Evolutionary conservation across 2,797 vertebrate species (phyloP).

Genomic region (Champsocephalus gunnari): DNA sequence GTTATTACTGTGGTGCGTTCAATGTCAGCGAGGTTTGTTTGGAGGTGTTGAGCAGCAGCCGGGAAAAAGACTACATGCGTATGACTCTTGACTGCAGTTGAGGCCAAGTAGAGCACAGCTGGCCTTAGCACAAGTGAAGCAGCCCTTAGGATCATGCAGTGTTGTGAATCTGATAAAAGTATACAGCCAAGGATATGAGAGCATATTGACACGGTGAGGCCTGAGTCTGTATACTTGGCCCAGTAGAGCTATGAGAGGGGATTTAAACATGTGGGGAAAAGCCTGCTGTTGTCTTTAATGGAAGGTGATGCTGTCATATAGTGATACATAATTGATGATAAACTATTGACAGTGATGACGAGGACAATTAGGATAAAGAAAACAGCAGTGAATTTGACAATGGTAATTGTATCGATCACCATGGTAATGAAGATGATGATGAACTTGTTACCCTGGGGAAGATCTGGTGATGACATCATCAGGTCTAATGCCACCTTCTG

Average conservation of each 20-base stretch:
- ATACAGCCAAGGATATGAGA: not conserved
- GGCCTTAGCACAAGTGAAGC: constrained; percentile 38
- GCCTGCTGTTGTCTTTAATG: constrained; percentile 15
- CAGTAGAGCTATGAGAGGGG: constrained; percentile 15
- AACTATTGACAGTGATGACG: not conserved
- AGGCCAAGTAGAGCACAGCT: constrained; percentile 61
- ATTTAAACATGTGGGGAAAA: constrained; percentile 4
- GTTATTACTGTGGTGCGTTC: not conserved
- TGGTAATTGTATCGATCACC: not conserved
- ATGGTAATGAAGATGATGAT: constrained; percentile 26
- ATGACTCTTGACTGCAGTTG: constrained; percentile 72
- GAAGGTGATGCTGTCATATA: constrained; percentile 2
- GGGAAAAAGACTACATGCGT: constrained; percentile 32
- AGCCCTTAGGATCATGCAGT: constrained; percentile 3
- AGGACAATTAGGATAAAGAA: not conserved
- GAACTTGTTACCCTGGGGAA: constrained; percentile 44
- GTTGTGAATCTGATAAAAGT: constrained; percentile 3
- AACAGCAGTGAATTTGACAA: constrained; percentile 10
- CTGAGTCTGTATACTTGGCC: constrained; percentile 12
- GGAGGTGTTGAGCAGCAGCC: constrained; percentile 23
- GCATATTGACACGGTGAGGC: constrained; percentile 29
- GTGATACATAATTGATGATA: constrained; percentile 11
- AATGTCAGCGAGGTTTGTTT: constrained; percentile 27
- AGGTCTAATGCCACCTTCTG: constrained; percentile 57
- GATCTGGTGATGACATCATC: constrained; percentile 71